These are phyloP conservation scores for Nomada fucata DNA, from an alignment of 2,888 invertebrate species.

Conservation along the genomic window DNA sequence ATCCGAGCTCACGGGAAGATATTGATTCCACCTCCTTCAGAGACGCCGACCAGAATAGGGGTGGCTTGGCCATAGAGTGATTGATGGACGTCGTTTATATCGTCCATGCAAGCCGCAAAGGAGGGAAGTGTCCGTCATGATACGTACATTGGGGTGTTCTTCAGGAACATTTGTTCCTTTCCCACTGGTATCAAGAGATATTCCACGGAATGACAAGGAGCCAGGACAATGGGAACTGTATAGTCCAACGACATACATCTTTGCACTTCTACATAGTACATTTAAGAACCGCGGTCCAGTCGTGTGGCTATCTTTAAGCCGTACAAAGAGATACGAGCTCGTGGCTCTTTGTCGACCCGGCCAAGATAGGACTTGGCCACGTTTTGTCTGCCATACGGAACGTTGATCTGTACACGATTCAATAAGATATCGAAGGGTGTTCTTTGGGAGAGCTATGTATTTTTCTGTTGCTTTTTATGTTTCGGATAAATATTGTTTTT, in stretches of 20 bases:
- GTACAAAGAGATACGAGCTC: conserved; percentile 36
- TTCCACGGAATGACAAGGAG: conserved; percentile 76
- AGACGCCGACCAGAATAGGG: not conserved
- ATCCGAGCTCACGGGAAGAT: not conserved
- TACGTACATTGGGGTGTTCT: conserved; percentile 64
- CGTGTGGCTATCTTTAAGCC: conserved; percentile 50
- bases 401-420: conserved; percentile 10
- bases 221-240: conserved; percentile 75
- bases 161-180: conserved; percentile 72
- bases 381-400: not conserved
- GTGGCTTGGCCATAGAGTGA: conserved; percentile 41
- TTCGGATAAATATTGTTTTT: not conserved
- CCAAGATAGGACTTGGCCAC: conserved; percentile 6
- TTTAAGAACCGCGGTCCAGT: conserved; percentile 59
- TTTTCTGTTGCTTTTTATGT: not conserved
- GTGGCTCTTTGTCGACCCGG: conserved; percentile 18
- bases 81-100: conserved; percentile 61
- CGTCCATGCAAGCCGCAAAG: conserved; percentile 43
- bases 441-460: not conserved
- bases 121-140: conserved; percentile 43
- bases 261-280: conserved; percentile 60
- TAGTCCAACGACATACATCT: conserved; percentile 52
- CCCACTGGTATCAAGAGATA: conserved; percentile 74
- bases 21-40: conserved; percentile 21
- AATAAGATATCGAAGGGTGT: not conserved